Base-by-base conservation (phyloP, 1,140 invertebrate species). In the Amyelois transitella region DNA sequence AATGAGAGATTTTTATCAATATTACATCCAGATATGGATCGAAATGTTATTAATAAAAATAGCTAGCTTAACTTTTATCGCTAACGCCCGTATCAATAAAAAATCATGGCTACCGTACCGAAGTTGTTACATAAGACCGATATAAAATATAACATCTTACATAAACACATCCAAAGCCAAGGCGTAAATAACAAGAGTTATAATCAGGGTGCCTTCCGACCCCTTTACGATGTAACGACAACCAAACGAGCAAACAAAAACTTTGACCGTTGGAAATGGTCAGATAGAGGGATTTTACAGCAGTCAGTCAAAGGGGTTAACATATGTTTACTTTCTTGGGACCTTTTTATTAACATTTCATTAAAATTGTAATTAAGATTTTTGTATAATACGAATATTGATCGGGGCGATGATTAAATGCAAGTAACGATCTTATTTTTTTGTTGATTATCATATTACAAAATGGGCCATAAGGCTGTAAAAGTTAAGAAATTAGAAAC, bases 261-360 rank as follows among this genome's bases (percentile, higher is more conserved):
- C 58, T 62, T 10, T 67, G 71, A 62, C 76, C 78, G 76, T 79
- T 77, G 62, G 69, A 72, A 69, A 72, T 74, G 75, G 69, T 72
- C 71, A 72, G 67, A 72, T 71, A 62, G 61, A 69, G 67, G 65
- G 61, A 64, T 72, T 70, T 68, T 61, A 62, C 62, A 60, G 28
- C n/a, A n/a, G 18, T 43, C n/a, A 22, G 20, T 52, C 28, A 12
- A 54, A 55, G 52, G 55, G 52, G 18, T 47, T 53, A 25, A 53
- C 52, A 52, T 51, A 54, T 22, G 51, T 19, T 21, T 12, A 28
- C 22, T 38, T 2, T 14, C n/a, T 38, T 38, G 32, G n/a, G 1
- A 38, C n/a, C 32, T 38, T 38, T 12, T 38, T 14, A 14, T 38
- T 14, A 38, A 8, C 20, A 32, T 14, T 14, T 14, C 12, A 38